Evolutionary conservation across 2,797 vertebrate genomes (phyloP).

Genomic region (Ispidina lecontei): DNA sequence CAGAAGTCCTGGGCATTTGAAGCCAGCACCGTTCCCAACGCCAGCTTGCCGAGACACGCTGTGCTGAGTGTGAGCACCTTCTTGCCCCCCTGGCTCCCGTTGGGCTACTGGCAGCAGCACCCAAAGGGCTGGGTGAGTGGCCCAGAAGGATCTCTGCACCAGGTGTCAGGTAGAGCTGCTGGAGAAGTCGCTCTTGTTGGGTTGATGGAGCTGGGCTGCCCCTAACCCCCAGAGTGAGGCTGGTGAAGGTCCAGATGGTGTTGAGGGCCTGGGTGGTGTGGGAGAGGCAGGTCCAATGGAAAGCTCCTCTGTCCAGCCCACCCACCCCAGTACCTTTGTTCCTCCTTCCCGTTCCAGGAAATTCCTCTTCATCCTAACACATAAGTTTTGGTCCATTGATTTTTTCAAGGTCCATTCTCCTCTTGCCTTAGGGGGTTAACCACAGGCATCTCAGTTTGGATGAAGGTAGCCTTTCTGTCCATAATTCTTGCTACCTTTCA

Average conservation of each 20-base stretch:
- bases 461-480: neutral
- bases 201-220: neutral
- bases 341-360: neutral
- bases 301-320: neutral
- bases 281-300: neutral
- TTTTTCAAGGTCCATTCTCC: neutral
- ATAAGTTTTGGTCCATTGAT: neutral
- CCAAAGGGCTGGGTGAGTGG: neutral
- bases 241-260: neutral
- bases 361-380: neutral
- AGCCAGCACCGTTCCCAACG: neutral
- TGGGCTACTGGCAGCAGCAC: rapidly evolving
- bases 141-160: rapidly evolving
- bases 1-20: neutral
- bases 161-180: rapidly evolving
- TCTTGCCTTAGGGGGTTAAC: neutral
- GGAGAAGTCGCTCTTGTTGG: neutral
- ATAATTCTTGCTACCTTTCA: neutral
- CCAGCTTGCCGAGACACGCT: neutral
- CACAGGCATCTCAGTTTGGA: neutral
- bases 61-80: rapidly evolving
- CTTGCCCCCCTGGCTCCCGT: rapidly evolving
- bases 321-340: neutral
- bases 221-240: neutral
- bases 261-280: neutral